Evolutionary conservation across 2,797 vertebrate genomes (phyloP), one percentile per base, ranked within the genome.

Genomic region (Nannoperca obscura): DNA sequence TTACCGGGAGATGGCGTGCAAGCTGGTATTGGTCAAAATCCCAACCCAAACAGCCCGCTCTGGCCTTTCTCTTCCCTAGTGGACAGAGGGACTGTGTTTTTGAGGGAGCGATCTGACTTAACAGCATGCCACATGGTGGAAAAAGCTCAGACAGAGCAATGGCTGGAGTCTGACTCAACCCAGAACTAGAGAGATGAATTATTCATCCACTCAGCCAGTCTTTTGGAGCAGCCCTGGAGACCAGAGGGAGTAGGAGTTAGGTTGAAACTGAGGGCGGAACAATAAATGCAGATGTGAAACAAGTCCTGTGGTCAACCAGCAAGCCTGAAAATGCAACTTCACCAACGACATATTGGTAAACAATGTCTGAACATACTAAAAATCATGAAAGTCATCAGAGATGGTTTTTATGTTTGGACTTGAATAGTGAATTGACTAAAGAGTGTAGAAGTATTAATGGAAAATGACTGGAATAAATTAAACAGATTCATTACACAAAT

Each of bases 141-240:
- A 87, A 85, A 87, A 83, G 76, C 69, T 69, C 73, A 72, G 67
- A 70, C 77, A 44, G 59, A 70, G 86, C 83, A 71, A 74, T n/a
- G 77, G 74, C 40, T 80, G 74, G 71, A 85, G 80, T 74, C 58
- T 80, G 86, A 91, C 79, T 92, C 88, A 85, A 84, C 81, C 47
- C 32, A 75, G 60, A 81, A 79, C 60, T 12, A 64, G 50, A 78
- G 78, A 78, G 57, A 88, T 94, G 63, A 94, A 94, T 94, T 86
- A 94, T 94, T 93, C 86, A 94, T 85, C 64, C 71, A 47, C 47
- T 74, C 80, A 83, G 83, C 74, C 87, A 79, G 79, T 87, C 38
- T 27, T 65, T 79, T 80, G 78, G 64, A 90, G 84, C 81, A 54
- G 78, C 76, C 49, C 71, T 13, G 24, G 69, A 67, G 55, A 86